Percentiles rank a stretch among this genome's conserved stretches.
These are phyloP conservation scores for Diploptera punctata DNA, from an alignment of 2,888 invertebrate genomes.

Conservation along the genomic window DNA sequence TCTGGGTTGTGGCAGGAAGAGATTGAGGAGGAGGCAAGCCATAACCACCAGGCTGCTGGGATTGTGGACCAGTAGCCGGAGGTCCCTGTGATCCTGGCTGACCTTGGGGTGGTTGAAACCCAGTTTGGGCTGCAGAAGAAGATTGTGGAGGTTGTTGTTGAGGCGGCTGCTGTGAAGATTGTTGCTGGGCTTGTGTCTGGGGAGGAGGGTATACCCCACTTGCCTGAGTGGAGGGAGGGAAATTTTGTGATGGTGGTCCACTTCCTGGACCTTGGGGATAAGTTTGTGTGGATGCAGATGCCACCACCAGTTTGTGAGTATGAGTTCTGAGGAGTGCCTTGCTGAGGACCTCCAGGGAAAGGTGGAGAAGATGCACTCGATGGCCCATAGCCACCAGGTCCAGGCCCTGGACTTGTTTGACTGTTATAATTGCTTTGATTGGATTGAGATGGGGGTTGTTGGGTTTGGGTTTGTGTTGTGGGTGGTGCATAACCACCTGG, in stretches of 20 bases:
- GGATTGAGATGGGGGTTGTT: constrained; percentile 55
- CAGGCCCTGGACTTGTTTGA: constrained; percentile 64
- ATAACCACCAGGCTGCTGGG: constrained; percentile 40
- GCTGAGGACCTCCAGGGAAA: constrained; percentile 46
- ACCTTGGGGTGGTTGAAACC: constrained; percentile 54
- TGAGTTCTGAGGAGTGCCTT: constrained; percentile 45
- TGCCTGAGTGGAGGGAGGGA: constrained; percentile 67
- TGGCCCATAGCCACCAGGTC: constrained; percentile 53
- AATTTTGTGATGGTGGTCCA: constrained; percentile 48
- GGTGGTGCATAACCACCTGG: constrained; percentile 44
- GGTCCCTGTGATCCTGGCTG: constrained; percentile 41
- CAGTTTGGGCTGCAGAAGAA: constrained; percentile 53
- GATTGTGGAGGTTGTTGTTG: constrained; percentile 33
- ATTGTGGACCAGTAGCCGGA: constrained; percentile 31
- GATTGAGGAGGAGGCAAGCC: constrained; percentile 41
- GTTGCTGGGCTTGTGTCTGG: constrained; percentile 34
- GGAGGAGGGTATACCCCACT: constrained; percentile 44
- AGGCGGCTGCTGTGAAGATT: constrained; percentile 35
- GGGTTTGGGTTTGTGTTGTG: constrained; percentile 52
- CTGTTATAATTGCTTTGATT: constrained; percentile 58
- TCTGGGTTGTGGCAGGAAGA: constrained; percentile 42
- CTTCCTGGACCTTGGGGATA: constrained; percentile 62
- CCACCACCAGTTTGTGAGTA: constrained; percentile 53
- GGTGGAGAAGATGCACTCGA: constrained; percentile 54
- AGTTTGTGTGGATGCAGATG: constrained; percentile 60